Base-by-base conservation (phyloP, 2,888 invertebrate genomes). In the Eupsilia transversa region DNA sequence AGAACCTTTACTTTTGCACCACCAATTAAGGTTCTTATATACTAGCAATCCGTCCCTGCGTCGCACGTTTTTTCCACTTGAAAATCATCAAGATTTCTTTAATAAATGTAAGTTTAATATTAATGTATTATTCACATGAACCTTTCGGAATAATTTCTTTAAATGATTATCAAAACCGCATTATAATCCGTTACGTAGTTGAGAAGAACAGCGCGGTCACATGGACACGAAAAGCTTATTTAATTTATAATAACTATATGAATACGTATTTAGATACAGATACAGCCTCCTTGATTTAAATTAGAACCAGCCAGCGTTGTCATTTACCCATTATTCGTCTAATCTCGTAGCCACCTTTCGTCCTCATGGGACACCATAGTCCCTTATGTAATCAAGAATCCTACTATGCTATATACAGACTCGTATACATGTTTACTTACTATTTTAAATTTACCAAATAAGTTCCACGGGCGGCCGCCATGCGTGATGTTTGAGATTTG, bases 381-480 rank as follows among this genome's bases (percentile, higher is more conserved):
- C 76, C 56, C 61, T 33, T 23, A 63, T 2, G 46, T 56, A 76
- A 76, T 75, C 27, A 76, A 12, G 5, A 74, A 5, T 23, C n/a
- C 20, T n/a, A 72, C 52, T 41, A n/a, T n/a, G 20, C n/a, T 35
- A 14, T 20, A 41, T 3, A 27, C 27, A n/a, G n/a, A 17, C 10
- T 49, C 20, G 30, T 49, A 23, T 35, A 54, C 14, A 30, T 12
- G 10, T n/a, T 10, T n/a, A n/a, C 52, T 4, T n/a, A 52, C n/a
- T n/a, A n/a, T 49, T 49, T 49, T 49, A 49, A 23, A 23, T 23
- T 49, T 3, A 23, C 49, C 49, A 23, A 49, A 23, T 49, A 3
- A 23, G 2, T 9, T 9, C 9, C 23, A 23, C 9, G 3, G 14
- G 27, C 54, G 54, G 27, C 54, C 54, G 54, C n/a, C 3, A 23